phyloP scores from a whole-genome alignment of 2,797 vertebrate genomes.

The Psittacula echo region DNA sequence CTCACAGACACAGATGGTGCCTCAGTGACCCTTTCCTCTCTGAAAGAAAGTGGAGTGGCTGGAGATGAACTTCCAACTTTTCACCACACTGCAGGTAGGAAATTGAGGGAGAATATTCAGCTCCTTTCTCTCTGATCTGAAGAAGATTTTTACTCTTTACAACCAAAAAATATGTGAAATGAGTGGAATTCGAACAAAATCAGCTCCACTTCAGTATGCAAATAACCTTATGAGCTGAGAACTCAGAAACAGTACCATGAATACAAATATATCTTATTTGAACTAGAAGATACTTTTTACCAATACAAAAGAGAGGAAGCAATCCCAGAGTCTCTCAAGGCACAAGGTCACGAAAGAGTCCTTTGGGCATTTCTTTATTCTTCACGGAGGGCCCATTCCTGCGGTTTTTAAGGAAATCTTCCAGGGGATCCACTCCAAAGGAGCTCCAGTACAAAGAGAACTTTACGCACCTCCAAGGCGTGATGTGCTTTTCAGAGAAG shows the following conservation, averaged over 20 bases:
- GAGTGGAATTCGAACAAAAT: constrained; percentile 29
- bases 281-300: background rate
- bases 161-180: background rate
- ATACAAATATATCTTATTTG: constrained; percentile 12
- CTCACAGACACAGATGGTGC: background rate
- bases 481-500: background rate
- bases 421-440: background rate
- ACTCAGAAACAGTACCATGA: background rate
- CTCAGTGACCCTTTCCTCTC: background rate
- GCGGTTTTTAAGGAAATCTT: background rate
- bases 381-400: background rate
- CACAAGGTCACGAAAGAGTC: background rate
- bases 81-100: background rate
- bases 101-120: background rate
- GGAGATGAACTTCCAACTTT: background rate
- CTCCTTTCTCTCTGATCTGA: background rate
- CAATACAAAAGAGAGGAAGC: background rate
- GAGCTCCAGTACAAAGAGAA: background rate
- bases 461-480: background rate
- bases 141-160: background rate
- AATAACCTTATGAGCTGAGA: background rate
- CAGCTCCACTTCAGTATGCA: constrained; percentile 4
- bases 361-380: background rate
- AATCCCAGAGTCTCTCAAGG: background rate
- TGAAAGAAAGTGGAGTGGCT: background rate